Evolutionary conservation across 92 coral and sea anemone species (phyloP).

Genomic region (Umimayanthus chanpuru): DNA sequence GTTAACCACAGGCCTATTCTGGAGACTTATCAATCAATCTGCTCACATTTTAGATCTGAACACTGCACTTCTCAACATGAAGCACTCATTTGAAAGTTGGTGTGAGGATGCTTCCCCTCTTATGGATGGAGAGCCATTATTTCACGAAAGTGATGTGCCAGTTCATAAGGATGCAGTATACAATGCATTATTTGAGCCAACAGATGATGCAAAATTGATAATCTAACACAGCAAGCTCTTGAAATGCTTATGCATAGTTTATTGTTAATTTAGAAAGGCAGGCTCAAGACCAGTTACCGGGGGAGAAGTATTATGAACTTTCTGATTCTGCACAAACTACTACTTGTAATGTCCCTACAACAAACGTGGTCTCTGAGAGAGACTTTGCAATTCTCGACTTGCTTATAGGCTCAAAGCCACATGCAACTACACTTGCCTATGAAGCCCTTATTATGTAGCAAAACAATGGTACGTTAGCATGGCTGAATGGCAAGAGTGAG

Average conservation of each 20-base stretch:
- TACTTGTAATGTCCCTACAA: too few species aligned
- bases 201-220: background rate
- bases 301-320: background rate
- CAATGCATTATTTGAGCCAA: background rate
- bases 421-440: slow-evolving; percentile 8
- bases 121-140: background rate
- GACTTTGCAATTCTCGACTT: slow-evolving; percentile 14
- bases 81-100: slow-evolving; percentile 1
- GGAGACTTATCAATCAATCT: background rate
- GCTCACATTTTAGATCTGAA: background rate
- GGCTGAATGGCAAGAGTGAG: slow-evolving; percentile 8
- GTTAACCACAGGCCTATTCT: slow-evolving; percentile 1
- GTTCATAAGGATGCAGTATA: background rate
- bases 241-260: slow-evolving; percentile 19
- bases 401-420: slow-evolving; percentile 1
- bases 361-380: slow-evolving; percentile 9
- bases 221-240: slow-evolving; percentile 9
- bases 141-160: background rate
- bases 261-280: slow-evolving; percentile 10
- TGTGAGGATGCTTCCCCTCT: background rate
- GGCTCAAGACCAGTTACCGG: slow-evolving; percentile 15
- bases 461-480: slow-evolving; percentile 11
- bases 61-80: background rate
- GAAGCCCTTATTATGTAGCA: slow-evolving; percentile 13
- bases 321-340: too few species aligned